Conservation (phyloP, 2,888 invertebrate species). For the Acrobasis suavella region DNA sequence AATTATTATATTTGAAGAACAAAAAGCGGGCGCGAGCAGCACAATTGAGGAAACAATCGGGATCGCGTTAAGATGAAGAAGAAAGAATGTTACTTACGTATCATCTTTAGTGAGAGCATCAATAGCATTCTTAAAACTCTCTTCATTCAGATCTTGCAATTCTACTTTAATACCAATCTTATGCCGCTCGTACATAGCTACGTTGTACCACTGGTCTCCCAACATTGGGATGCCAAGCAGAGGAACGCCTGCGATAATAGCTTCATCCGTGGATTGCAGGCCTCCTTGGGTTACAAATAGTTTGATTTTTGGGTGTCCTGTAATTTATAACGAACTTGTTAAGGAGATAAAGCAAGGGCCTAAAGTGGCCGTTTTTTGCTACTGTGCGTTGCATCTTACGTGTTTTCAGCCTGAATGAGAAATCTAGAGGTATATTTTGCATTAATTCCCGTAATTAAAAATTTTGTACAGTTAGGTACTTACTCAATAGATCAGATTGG, state of each 20-base stretch:
- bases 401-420: too few species aligned
- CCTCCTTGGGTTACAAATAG: constrained; percentile 66
- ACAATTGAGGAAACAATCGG: too few species aligned
- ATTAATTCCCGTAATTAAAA: too few species aligned
- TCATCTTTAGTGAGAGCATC: constrained; percentile 30
- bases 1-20: too few species aligned
- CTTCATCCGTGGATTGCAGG: constrained; percentile 59
- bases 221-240: constrained; percentile 54
- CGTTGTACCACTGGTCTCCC: constrained; percentile 57
- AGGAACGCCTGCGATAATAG: constrained; percentile 53
- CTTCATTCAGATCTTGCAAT: constrained; percentile 39
- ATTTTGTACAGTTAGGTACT: too few species aligned
- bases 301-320: constrained; percentile 60
- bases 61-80: background rate
- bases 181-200: constrained; percentile 38
- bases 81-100: constrained; percentile 28
- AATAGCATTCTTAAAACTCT: constrained; percentile 38
- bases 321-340: constrained; percentile 1
- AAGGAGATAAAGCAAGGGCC: too few species aligned
- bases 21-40: too few species aligned
- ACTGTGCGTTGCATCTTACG: too few species aligned
- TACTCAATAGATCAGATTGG: constrained; percentile 15
- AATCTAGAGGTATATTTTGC: too few species aligned
- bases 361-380: too few species aligned
- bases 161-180: constrained; percentile 49